Percentiles rank a stretch among this genome's conserved stretches.
These are phyloP conservation scores for Misgurnus anguillicaudatus DNA, from an alignment of 2,113 vertebrate species.

Conservation along the genomic window DNA sequence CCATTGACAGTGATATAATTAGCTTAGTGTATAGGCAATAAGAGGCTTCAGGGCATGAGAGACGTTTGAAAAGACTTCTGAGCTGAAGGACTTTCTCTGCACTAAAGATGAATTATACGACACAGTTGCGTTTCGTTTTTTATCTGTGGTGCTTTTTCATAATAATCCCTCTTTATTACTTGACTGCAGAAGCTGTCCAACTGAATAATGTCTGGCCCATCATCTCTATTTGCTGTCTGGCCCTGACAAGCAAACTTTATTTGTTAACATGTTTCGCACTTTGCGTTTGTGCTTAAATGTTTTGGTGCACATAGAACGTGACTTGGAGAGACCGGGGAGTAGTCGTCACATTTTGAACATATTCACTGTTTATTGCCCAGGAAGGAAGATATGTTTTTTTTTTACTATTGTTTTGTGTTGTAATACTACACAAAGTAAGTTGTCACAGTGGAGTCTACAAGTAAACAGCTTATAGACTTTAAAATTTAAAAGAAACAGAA, in stretches of 20 bases:
- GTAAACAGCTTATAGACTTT: no score
- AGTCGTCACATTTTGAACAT: no score
- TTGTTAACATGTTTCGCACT: background rate
- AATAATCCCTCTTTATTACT: no score
- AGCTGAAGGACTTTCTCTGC: background rate
- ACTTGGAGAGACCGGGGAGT: background rate
- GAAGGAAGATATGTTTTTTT: no score
- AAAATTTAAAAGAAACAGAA: no score
- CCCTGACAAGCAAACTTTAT: background rate
- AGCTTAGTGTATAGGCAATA: no score
- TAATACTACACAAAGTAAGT: no score
- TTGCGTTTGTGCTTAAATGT: background rate
- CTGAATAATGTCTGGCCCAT: background rate
- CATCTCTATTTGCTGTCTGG: background rate
- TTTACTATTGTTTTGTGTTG: no score
- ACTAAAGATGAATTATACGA: constrained; percentile 5
- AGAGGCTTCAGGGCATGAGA: background rate
- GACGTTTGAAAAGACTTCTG: background rate
- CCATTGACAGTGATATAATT: constrained; percentile 11
- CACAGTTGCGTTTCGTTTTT: background rate
- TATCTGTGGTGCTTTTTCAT: background rate
- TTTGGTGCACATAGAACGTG: background rate
- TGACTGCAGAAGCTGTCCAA: background rate
- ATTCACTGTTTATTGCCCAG: no score
- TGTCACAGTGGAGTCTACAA: no score